These are phyloP conservation scores for Cecidostiba fungosa DNA, from an alignment of 2,888 invertebrate genomes.

Conservation along the genomic window DNA sequence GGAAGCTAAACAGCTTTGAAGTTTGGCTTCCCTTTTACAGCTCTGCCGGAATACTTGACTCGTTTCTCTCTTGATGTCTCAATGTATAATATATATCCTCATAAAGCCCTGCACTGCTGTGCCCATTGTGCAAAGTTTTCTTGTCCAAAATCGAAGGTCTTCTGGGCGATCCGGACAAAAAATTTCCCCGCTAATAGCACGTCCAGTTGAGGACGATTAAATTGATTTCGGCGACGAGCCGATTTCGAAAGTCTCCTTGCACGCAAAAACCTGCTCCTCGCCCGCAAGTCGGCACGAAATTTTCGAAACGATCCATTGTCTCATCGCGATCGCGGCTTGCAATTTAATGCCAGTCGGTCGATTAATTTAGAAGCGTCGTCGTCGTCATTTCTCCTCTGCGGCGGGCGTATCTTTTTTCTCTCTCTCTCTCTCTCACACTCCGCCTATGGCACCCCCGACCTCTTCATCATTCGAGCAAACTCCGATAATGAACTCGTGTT, in stretches of 20 bases:
- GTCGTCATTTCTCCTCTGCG: not conserved
- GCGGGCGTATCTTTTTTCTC: not conserved
- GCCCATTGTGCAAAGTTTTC: conserved; percentile 44
- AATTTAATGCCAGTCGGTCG: conserved; percentile 32
- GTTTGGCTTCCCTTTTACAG: conserved; percentile 54
- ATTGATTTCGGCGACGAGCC: conserved; percentile 25
- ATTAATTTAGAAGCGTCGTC: conserved; percentile 23
- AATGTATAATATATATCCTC: conserved; percentile 50
- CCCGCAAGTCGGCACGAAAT: not conserved
- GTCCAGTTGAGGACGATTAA: conserved; percentile 12
- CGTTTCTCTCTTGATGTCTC: conserved; percentile 56
- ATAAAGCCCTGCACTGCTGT: conserved; percentile 28
- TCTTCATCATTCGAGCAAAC: conserved; percentile 32
- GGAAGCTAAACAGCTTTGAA: conserved; percentile 58
- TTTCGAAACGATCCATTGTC: conserved; percentile 51
- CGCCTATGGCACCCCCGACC: not conserved
- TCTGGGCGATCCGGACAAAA: conserved; percentile 22
- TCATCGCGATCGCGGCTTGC: not conserved
- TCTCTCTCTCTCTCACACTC: not conserved
- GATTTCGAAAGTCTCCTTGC: conserved; percentile 3
- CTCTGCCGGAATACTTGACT: conserved; percentile 30
- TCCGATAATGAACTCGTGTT: conserved; percentile 33
- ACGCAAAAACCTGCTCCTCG: not conserved
- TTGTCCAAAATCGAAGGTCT: conserved; percentile 32
- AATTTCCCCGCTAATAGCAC: conserved; percentile 28